Base-by-base conservation (phyloP, 2,888 invertebrate species). In the Keiferia lycopersicella region DNA sequence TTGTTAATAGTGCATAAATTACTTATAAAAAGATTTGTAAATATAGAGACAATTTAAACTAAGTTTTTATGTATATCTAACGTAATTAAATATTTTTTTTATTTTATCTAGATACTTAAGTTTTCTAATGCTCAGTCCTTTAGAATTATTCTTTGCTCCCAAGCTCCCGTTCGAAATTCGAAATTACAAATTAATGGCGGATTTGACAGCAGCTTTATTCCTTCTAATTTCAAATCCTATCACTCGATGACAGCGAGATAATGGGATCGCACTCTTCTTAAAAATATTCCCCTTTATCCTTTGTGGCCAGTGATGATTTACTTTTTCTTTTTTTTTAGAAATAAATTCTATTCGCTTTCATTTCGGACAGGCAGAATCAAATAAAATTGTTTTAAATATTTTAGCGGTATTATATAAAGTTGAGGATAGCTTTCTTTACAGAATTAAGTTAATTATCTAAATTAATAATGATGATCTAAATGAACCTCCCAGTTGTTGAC, bases 131-230 rank as follows among this genome's bases (percentile, higher is more conserved):
- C 48, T 61, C n/a, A 1, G 6, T 56, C 56, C 56, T 56, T 14
- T 56, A 12, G 12, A 16, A 7, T 14, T 10, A 22, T 56, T 56
- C 30, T 56, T 56, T 16, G 14, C 2, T 26, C 30, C 16, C 56
- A 26, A 20, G 88, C 89, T 90, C 86, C 90, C 84, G 91, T 91
- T 89, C 88, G 82, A 84, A 88, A 87, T 87, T 87, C 84, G 75
- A 87, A 87, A 87, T 85, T 84, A 75, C 76, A 82, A 85, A 77
- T 79, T 91, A 91, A 91, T 91, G 89, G 90, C 89, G 87, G 80
- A 88, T 91, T 91, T 91, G 91, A 91, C 91, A 91, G 91, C 84
- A 86, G 87, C 87, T 80, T 89, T 91, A 91, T 91, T 91, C 87
- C 76, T 84, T 83, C 87, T 91, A 91, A 91, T 62, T 91, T 91